These are phyloP conservation scores for Larimichthys crocea DNA, from an alignment of 2,113 vertebrate species.

Conservation along the genomic window DNA sequence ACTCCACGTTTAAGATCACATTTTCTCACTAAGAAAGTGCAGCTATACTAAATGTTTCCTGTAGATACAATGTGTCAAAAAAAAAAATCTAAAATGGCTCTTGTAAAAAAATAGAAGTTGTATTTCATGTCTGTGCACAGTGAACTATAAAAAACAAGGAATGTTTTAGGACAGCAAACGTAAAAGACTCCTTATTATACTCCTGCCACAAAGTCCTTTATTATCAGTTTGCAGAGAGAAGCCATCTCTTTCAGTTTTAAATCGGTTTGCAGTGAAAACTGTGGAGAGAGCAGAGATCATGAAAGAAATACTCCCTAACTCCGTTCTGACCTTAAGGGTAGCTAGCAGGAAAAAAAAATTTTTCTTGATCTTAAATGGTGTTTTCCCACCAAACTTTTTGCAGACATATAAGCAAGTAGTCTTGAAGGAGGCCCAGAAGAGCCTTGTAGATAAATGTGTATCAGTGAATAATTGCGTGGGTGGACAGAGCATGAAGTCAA, in stretches of 20 bases:
- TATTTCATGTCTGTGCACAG: background rate
- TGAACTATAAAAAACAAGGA: background rate
- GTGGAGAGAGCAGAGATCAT: background rate
- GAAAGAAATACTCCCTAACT: slow-evolving; percentile 16
- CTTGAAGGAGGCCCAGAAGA: background rate
- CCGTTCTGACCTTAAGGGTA: slow-evolving; percentile 24
- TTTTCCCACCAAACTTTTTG: slow-evolving; percentile 31
- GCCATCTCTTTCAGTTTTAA: slow-evolving; percentile 9
- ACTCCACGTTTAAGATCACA: background rate
- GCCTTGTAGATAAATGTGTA: slow-evolving; percentile 15
- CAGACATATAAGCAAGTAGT: slow-evolving; percentile 19
- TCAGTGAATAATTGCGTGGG: slow-evolving; percentile 37
- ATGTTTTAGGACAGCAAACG: background rate
- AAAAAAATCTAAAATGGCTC: background rate
- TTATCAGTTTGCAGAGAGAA: slow-evolving; percentile 11
- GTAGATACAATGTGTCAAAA: background rate
- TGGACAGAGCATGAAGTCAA: background rate
- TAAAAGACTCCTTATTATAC: background rate
- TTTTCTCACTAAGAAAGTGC: background rate
- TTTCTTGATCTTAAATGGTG: slow-evolving; percentile 13
- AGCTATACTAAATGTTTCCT: background rate
- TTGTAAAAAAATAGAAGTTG: background rate
- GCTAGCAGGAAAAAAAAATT: slow-evolving; percentile 22
- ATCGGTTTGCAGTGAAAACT: slow-evolving; percentile 20
- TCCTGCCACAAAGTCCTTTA: background rate